Base-by-base conservation (phyloP, 2,797 vertebrate species). In the Galagoides demidoff region DNA sequence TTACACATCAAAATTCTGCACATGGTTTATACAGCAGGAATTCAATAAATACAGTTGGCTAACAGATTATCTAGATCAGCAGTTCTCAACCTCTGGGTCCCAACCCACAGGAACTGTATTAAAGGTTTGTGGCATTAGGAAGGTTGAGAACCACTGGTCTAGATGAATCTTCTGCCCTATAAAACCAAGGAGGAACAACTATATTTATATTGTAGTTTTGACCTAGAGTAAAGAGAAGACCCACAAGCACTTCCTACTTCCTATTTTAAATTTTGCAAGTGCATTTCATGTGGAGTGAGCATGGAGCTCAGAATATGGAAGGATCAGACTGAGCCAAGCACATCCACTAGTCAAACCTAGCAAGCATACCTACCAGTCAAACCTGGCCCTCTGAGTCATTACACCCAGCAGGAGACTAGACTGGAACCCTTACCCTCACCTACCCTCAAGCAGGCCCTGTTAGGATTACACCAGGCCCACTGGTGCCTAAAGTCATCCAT, bases 221-320 rank as follows among this genome's bases (percentile, higher is more conserved):
- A 57, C 29, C 71, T 59, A 74, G 68, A 52, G 45, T 59, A 74
- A 63, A 52, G 45, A 61, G 87, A 84, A 94, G 29, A 92, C 59
- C 63, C 29, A 49, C 68, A 82, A 66, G 52, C 73, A 82, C 20
- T 59, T 84, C 66, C 1, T 1, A 22, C 19, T 90, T 92, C 76
- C 92, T 96, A 45, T 93, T 94, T 85, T 49, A 93, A 29, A 71
- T 90, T 89, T 59, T 89, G 64, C 55, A 31, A 3, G 39, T 7
- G n/a, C 22, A 11, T 29, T 71, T 63, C 70, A 0, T 2, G 5
- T 29, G 31, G 87, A 31, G 55, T 7, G 22, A 85, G 34, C 19
- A 1, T 11, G 3, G 20, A 31, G 45, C 73, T 55, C 34, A 66
- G 87, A 74, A 34, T 20, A 68, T 0, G 0, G 63, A 43, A 64